A percentile compares a stretch with the other conserved stretches of the same genome.
phyloP scores from a whole-genome alignment of 2,113 vertebrate genomes.

The Ptyas mucosa region DNA sequence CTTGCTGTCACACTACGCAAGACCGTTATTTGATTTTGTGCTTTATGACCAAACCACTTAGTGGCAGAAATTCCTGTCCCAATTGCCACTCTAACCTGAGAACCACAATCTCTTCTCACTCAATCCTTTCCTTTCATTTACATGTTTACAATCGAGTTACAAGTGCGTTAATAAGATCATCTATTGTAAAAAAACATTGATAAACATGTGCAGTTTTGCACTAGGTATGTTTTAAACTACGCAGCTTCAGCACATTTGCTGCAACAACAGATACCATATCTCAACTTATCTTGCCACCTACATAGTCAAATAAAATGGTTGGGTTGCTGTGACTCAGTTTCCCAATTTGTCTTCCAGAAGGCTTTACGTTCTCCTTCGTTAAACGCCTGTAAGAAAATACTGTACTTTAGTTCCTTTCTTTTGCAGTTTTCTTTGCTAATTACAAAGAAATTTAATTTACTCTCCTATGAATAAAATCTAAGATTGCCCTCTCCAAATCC shows the following conservation, averaged over 20 bases:
- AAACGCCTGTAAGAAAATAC: constrained; percentile 76
- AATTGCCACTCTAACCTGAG: neutral
- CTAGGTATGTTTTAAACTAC: no score
- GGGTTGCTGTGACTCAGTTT: constrained; percentile 99
- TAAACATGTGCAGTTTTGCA: neutral
- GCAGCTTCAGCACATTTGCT: neutral
- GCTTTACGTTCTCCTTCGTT: constrained; percentile 99
- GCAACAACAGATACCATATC: neutral
- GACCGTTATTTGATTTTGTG: neutral
- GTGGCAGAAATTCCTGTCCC: neutral
- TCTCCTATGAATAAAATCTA: neutral
- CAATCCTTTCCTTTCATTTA: neutral
- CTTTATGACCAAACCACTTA: neutral
- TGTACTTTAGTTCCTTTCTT: constrained; percentile 29
- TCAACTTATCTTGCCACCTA: constrained; percentile 69
- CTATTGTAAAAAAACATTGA: neutral
- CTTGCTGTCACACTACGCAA: neutral
- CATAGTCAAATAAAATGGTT: constrained; percentile 99
- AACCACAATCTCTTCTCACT: neutral
- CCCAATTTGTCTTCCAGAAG: constrained; percentile 97
- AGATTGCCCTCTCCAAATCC: neutral
- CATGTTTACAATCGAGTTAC: neutral
- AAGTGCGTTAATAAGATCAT: neutral
- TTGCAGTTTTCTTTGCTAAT: neutral
- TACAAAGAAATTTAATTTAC: neutral